Conservation (phyloP, 2,888 invertebrate species). For the Liodrosophila aerea region DNA sequence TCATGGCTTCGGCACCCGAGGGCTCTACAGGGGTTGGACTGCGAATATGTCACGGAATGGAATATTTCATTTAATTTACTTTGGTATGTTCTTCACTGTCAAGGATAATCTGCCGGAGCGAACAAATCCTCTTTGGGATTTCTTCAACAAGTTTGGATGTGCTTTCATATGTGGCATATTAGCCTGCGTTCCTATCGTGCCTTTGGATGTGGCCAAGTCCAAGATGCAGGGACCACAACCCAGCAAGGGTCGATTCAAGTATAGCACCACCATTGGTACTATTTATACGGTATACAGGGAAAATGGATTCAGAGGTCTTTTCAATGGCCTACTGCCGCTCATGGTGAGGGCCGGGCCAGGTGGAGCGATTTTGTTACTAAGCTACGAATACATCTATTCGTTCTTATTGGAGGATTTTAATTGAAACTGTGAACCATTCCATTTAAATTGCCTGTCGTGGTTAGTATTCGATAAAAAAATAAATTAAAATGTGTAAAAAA, state of each 20-base stretch:
- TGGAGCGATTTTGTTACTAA: slow-evolving; percentile 32
- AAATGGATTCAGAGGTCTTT: slow-evolving; percentile 44
- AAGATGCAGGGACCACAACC: slow-evolving; percentile 63
- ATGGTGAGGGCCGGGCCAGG: slow-evolving; percentile 36
- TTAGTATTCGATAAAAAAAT: too few relatives aligned
- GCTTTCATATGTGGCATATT: slow-evolving; percentile 23
- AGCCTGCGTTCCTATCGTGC: slow-evolving; percentile 4
- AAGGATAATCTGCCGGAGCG: background rate
- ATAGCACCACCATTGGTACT: slow-evolving; percentile 13
- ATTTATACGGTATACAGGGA: slow-evolving; percentile 24
- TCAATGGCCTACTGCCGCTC: slow-evolving; percentile 38
- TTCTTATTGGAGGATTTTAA: slow-evolving; percentile 1
- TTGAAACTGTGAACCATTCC: background rate
- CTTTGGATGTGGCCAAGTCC: slow-evolving; percentile 48
- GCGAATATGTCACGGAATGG: slow-evolving; percentile 32
- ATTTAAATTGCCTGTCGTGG: too few relatives aligned
- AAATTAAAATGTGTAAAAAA: too few relatives aligned
- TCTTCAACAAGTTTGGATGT: slow-evolving; percentile 14
- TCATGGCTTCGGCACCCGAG: slow-evolving; percentile 20
- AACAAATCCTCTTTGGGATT: background rate
- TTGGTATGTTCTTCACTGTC: slow-evolving; percentile 27
- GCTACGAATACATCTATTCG: slow-evolving; percentile 25
- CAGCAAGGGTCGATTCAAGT: slow-evolving; percentile 43
- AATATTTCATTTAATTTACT: slow-evolving; percentile 37
- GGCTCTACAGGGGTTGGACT: slow-evolving; percentile 23